Conservation (phyloP, 2,113 vertebrate genomes). For the Apeltes quadracus region DNA sequence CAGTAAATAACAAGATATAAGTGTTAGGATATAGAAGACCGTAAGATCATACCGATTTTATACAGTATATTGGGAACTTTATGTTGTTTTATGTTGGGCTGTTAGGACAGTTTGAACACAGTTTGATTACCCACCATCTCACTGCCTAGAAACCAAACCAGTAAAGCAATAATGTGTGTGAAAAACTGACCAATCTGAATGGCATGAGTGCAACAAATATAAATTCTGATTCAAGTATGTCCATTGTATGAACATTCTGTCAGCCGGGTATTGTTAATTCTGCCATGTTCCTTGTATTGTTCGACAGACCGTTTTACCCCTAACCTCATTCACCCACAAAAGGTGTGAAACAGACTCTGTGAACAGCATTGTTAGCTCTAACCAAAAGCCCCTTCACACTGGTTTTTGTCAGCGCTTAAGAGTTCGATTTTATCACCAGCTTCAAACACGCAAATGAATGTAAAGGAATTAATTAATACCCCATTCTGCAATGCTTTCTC, state of each 20-base stretch:
- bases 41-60: too few relatives aligned
- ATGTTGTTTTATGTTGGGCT: slow-evolving; percentile 5
- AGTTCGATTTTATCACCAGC: background rate
- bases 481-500: background rate
- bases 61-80: background rate
- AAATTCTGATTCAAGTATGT: slow-evolving; percentile 37
- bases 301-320: slow-evolving; percentile 62
- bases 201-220: slow-evolving; percentile 15
- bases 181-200: slow-evolving; percentile 12
- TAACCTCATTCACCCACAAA: slow-evolving; percentile 40
- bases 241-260: slow-evolving; percentile 34
- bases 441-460: background rate
- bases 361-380: background rate
- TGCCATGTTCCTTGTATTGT: slow-evolving; percentile 62
- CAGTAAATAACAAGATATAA: background rate
- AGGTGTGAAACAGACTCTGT: background rate
- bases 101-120: background rate
- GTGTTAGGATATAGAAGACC: too few relatives aligned
- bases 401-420: background rate
- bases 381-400: background rate
- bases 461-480: background rate
- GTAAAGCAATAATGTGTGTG: background rate
- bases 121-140: background rate
- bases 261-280: slow-evolving; percentile 43
- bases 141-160: slow-evolving; percentile 8